Evolutionary conservation across 1,140 invertebrate genomes (phyloP).

Genomic region (Magallana gigas): DNA sequence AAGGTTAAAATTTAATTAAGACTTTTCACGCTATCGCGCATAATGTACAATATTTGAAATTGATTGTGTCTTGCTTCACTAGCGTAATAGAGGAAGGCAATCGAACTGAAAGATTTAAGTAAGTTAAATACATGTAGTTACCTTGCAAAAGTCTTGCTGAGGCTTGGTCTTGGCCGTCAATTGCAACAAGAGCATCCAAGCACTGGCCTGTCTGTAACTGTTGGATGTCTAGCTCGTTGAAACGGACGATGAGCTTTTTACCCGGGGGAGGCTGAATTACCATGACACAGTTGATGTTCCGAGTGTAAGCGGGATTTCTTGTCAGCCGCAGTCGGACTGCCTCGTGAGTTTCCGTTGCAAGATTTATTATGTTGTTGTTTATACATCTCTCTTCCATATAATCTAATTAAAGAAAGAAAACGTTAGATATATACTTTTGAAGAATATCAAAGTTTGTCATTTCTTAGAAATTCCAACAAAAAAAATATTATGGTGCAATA

Average conservation of each 20-base stretch:
- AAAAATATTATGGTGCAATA: neutral
- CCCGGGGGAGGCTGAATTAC: conserved; percentile 54
- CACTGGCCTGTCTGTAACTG: conserved; percentile 52
- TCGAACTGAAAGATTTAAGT: too few species aligned
- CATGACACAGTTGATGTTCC: conserved; percentile 53
- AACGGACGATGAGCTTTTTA: conserved; percentile 51
- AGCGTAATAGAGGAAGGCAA: too few species aligned
- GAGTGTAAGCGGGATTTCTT: conserved; percentile 44
- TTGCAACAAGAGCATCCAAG: conserved; percentile 43
- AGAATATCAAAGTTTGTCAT: neutral
- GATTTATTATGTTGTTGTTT: conserved; percentile 34
- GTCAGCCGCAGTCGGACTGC: conserved; percentile 42
- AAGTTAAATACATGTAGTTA: neutral
- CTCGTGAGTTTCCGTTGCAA: conserved; percentile 47
- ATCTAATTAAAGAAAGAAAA: conserved; percentile 17
- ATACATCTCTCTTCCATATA: conserved; percentile 57
- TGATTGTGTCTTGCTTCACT: too few species aligned
- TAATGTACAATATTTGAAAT: too few species aligned
- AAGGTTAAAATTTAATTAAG: neutral
- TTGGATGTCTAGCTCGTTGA: conserved; percentile 51
- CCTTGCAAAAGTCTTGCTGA: conserved; percentile 49
- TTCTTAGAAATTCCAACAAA: neutral
- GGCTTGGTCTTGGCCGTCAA: conserved; percentile 45
- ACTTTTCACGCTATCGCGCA: neutral
- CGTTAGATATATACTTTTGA: neutral